Evolutionary conservation across 2,888 invertebrate genomes (phyloP), one percentile per base, ranked within the genome.

Genomic region (Machimus rusticus): DNA sequence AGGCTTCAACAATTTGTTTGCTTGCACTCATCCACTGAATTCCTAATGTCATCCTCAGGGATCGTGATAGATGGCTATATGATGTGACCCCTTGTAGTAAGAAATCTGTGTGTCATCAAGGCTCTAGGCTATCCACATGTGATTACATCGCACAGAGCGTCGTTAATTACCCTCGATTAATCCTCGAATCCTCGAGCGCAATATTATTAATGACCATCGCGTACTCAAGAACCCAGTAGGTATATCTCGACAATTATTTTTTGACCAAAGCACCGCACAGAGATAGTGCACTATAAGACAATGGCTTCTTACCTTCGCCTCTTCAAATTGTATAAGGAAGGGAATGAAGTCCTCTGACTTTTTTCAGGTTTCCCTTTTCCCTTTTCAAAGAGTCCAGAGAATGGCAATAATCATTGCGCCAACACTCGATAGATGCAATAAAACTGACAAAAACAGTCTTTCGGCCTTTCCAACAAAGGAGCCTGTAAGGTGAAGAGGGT

Each of bases 381-480:
- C 28, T 57, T 57, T 57, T 57, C 57, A 57, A 57, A 19, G 12
- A 39, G 46, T 23, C 46, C n/a, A 57, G 57, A 82, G 57, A 82
- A 57, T 23, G n/a, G 57, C 23, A 66, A 82, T 82, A 23, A 82
- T 66, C 82, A 66, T 82, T 66, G 82, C 39, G 82, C 82, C 39
- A 8, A 57, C 57, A 82, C 57, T 82, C 85, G 74, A 85, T 86
- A 77, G 77, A 86, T 55, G 77, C 51, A 77, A 86, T 86, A 86
- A 86, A 86, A 86, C 46, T 86, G 86, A 86, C 86, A 86, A 86
- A 77, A 77, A 31, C 86, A 74, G 43, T 55, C 55, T 77, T 86
- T 16, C 16, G 43, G 74, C 76, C 86, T n/a, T 51, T 51, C 16
- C n/a, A 86, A 86, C 51, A 77, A 86, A 77, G 34, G 12, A 66